Evolutionary conservation across 1,140 invertebrate species (phyloP).

Genomic region (Armadillidium nasatum): DNA sequence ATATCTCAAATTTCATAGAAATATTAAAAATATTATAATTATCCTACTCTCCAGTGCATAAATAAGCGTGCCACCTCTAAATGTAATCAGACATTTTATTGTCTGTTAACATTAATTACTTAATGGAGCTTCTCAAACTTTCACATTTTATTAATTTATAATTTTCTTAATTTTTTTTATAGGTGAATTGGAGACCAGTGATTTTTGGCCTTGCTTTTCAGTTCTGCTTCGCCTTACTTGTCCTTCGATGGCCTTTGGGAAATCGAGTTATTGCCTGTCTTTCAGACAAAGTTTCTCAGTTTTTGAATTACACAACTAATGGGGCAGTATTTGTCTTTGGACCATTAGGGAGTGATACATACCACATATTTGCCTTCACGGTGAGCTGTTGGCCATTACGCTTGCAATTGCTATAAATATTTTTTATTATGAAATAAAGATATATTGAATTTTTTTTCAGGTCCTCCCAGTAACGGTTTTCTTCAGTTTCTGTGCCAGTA

Average conservation of each 20-base stretch:
- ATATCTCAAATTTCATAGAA: too few species aligned
- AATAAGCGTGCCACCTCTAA: too few species aligned
- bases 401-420: background rate
- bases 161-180: background rate
- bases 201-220: slow-evolving; percentile 23
- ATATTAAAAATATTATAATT: too few species aligned
- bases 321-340: slow-evolving; percentile 23
- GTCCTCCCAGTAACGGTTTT: slow-evolving; percentile 80
- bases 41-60: too few species aligned
- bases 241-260: slow-evolving; percentile 26
- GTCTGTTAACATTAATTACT: too few species aligned
- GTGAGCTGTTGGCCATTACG: slow-evolving; percentile 5
- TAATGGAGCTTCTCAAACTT: too few species aligned
- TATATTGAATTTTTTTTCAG: slow-evolving; percentile 50
- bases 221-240: slow-evolving; percentile 16
- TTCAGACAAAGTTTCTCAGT: slow-evolving; percentile 17
- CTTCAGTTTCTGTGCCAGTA: slow-evolving; percentile 77
- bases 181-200: slow-evolving; percentile 18
- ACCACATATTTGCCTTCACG: slow-evolving; percentile 10
- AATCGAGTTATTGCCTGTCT: slow-evolving; percentile 18
- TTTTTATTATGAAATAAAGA: too few species aligned
- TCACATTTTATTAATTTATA: too few species aligned
- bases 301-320: slow-evolving; percentile 6
- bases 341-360: background rate
- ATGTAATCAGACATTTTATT: too few species aligned